Percentiles rank a stretch among this genome's conserved stretches.
These are phyloP conservation scores for Punctoribates punctum DNA, from an alignment of 2,888 invertebrate genomes.

Conservation along the genomic window DNA sequence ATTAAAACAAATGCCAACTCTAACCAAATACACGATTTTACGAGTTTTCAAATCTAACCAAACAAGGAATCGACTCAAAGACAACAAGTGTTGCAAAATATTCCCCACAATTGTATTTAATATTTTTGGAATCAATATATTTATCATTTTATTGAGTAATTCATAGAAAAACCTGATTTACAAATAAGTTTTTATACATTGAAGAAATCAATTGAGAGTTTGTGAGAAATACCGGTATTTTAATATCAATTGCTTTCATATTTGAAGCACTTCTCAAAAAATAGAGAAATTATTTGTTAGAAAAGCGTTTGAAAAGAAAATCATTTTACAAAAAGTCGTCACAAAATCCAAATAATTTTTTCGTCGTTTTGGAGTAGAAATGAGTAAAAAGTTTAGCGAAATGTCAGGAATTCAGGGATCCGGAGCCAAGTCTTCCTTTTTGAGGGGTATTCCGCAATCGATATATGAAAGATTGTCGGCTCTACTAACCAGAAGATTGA, in stretches of 20 bases:
- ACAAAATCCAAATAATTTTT: conserved; percentile 2
- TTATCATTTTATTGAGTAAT: too few species aligned
- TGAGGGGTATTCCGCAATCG: conserved; percentile 39
- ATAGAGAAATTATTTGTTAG: background rate
- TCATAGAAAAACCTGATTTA: too few species aligned
- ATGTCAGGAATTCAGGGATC: background rate
- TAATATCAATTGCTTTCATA: background rate
- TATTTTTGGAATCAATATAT: too few species aligned
- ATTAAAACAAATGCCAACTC: too few species aligned
- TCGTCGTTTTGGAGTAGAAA: background rate
- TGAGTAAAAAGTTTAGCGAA: background rate
- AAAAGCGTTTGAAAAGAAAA: background rate
- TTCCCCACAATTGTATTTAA: too few species aligned
- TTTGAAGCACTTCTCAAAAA: background rate
- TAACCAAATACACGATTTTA: too few species aligned
- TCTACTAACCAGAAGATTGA: conserved; percentile 34
- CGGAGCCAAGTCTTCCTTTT: conserved; percentile 24
- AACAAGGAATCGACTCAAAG: too few species aligned
- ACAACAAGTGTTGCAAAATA: too few species aligned
- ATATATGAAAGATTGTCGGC: conserved; percentile 23
- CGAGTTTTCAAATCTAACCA: too few species aligned
- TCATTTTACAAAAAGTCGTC: background rate
- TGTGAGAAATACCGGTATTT: background rate
- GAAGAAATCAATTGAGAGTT: background rate
- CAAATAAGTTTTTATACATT: too few species aligned